These are phyloP conservation scores for Apocrypta bakeri DNA, from an alignment of 1,140 invertebrate genomes.

Conservation along the genomic window DNA sequence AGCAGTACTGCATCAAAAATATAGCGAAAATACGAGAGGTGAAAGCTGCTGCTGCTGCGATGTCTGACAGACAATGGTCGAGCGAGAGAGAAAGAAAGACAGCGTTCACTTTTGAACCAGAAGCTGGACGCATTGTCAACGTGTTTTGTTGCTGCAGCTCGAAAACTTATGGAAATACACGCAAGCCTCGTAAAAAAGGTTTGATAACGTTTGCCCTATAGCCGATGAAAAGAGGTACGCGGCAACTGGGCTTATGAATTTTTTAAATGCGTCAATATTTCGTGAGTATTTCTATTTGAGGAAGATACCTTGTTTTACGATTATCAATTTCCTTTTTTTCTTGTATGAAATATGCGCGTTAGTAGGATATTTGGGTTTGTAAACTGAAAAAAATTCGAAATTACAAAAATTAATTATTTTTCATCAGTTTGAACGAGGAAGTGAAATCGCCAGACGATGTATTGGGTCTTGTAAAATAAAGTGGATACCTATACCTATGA, in stretches of 20 bases:
- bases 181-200: background rate
- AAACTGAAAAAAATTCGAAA: too few relatives aligned
- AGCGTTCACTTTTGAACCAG: constrained; percentile 31
- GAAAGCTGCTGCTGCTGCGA: constrained; percentile 32
- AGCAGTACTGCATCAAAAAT: constrained; percentile 31
- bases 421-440: too few relatives aligned
- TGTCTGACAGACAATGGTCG: constrained; percentile 29
- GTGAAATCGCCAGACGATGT: too few relatives aligned
- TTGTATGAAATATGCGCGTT: too few relatives aligned
- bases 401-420: too few relatives aligned
- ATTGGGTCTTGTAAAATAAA: too few relatives aligned
- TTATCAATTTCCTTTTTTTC: background rate
- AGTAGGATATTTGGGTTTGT: too few relatives aligned
- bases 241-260: background rate
- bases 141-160: background rate
- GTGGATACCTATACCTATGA: too few relatives aligned
- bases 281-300: background rate
- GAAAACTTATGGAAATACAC: constrained; percentile 24
- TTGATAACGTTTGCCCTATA: background rate
- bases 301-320: background rate
- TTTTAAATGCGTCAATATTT: background rate
- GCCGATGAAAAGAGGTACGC: background rate
- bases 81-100: background rate
- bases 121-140: constrained; percentile 23
- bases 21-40: constrained; percentile 38